phyloP scores from a whole-genome alignment of 2,888 invertebrate genomes.

The Dynastes grantii region DNA sequence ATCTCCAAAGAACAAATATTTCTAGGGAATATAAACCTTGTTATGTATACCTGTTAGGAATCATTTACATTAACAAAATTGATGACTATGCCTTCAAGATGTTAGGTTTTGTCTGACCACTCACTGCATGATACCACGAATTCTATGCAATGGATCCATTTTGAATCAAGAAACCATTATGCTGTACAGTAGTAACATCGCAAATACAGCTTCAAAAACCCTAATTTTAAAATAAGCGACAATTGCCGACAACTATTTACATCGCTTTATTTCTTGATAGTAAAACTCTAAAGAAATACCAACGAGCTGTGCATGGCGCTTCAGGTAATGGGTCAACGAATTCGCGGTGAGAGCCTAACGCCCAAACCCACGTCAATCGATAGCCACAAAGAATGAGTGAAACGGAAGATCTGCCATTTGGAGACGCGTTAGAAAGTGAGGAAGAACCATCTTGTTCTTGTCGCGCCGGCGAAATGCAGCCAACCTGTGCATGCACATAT shows the following conservation, averaged over 20 bases:
- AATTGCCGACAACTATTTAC: not conserved
- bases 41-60: too few species aligned
- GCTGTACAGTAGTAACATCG: too few species aligned
- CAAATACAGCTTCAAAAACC: too few species aligned
- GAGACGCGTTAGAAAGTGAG: conserved; percentile 40
- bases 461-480: conserved; percentile 47
- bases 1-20: too few species aligned
- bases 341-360: conserved; percentile 23
- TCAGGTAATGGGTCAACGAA: conserved; percentile 50
- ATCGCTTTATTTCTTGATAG: not conserved
- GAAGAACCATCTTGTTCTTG: conserved; percentile 18
- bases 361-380: not conserved
- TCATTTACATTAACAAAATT: too few species aligned
- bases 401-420: not conserved
- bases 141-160: too few species aligned
- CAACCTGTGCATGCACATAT: conserved; percentile 45
- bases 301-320: not conserved
- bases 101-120: too few species aligned
- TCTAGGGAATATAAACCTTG: too few species aligned
- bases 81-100: too few species aligned
- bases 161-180: too few species aligned
- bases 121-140: too few species aligned
- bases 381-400: not conserved
- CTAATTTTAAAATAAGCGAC: too few species aligned
- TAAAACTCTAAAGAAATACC: not conserved